Base-by-base conservation (phyloP, 2,888 invertebrate genomes). In the Microctonus hyperodae region DNA sequence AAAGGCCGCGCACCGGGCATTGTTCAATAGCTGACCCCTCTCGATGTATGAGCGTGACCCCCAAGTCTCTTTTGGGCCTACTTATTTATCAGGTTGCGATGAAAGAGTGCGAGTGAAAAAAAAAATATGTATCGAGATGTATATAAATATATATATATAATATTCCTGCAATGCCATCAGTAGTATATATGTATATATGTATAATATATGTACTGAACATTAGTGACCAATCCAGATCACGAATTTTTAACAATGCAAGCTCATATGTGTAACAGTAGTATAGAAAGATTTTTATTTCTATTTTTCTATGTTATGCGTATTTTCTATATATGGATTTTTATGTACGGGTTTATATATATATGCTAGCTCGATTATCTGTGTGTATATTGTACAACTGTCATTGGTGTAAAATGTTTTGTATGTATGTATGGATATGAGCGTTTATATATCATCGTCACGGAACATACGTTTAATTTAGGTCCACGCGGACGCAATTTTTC, bases 21-120 rank as follows among this genome's bases (percentile, higher is more conserved):
- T 81, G 79, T 79, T 81, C 79, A 73, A 72, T 70, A 50, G 71
- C 73, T 81, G 79, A 81, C 80, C 82, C 81, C 79, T 80, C 79
- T 77, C 70, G 74, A 79, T 75, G 68, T n/a, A n/a, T 56, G 74
- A 75, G 72, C 69, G 68, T 78, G 79, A 80, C 80, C 82, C 82
- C 76, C 69, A 61, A 61, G 33, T 62, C 44, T 66, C 55, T 53
- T 62, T 35, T 31, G 53, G 28, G 33, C 62, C 70, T 65, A 76
- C 79, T 80, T 81, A 80, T 82, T 81, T 81, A 81, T 81, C 81
- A 78, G 79, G 80, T 81, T 81, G 78, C 78, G 74, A 74, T 44
- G 20, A 56, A 60, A 65, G 28, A 28, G 44, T 60, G 28, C 40
- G 20, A 62, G 62, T 63, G 58, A 59, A 51, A 63, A 59, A 59